Percentiles rank a stretch among this genome's conserved stretches.
Evolutionary conservation across 2,888 invertebrate genomes (phyloP).

Genomic region (Oscheius onirici): DNA sequence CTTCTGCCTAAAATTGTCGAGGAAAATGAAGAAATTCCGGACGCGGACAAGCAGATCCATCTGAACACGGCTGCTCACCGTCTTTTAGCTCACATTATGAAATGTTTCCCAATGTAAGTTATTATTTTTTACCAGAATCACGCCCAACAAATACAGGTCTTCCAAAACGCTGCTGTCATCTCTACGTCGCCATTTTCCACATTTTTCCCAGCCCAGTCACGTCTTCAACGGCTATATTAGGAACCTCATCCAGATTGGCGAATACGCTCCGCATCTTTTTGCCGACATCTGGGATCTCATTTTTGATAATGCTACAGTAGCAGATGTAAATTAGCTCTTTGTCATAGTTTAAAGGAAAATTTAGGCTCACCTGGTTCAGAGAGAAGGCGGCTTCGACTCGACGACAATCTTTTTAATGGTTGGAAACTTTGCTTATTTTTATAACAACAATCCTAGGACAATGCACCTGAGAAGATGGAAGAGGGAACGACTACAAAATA

Average conservation of each 20-base stretch:
- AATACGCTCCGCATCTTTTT: conserved; percentile 41
- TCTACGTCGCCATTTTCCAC: conserved; percentile 36
- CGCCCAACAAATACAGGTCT: too few species aligned
- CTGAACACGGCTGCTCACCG: conserved; percentile 44
- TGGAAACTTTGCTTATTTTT: conserved; percentile 1
- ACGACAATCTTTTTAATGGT: conserved; percentile 5
- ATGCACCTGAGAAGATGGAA: neutral
- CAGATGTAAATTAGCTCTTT: conserved; percentile 47
- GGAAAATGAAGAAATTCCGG: neutral
- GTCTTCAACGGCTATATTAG: conserved; percentile 37
- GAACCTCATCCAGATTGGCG: conserved; percentile 47
- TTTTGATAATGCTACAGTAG: conserved; percentile 44
- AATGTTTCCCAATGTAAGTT: conserved; percentile 50
- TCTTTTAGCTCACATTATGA: conserved; percentile 42
- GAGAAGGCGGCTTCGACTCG: neutral
- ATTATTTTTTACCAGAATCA: neutral
- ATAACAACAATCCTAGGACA: conserved; percentile 2
- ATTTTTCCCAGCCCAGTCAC: conserved; percentile 32
- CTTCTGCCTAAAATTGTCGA: conserved; percentile 34
- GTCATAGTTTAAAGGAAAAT: neutral
- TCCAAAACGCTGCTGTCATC: conserved; percentile 40
- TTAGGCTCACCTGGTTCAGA: conserved; percentile 2
- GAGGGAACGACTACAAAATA: neutral
- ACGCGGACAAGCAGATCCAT: conserved; percentile 30
- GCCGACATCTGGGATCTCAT: conserved; percentile 53